Conservation (phyloP, 2,888 invertebrate species). For the Heliconius sara region DNA sequence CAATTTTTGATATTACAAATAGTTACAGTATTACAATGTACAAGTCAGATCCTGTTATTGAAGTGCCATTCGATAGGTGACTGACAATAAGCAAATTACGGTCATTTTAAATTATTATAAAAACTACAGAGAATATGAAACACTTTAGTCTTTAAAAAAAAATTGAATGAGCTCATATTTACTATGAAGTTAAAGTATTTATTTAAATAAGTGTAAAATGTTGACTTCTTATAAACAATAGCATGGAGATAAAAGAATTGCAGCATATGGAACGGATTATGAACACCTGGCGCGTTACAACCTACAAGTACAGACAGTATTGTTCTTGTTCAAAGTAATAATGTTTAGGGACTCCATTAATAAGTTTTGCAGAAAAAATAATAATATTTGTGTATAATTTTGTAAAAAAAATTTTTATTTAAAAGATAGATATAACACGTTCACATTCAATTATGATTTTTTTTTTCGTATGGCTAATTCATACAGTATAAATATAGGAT, state of each 20-base stretch:
- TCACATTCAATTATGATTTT: neutral
- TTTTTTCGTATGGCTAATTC: neutral
- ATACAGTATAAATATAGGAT: no score
- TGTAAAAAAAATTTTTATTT: neutral
- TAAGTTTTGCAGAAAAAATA: neutral
- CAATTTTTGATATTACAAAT: neutral
- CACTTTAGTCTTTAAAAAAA: neutral
- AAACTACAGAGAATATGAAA: neutral
- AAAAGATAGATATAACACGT: neutral
- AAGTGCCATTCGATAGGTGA: neutral
- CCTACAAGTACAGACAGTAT: slow-evolving; percentile 19
- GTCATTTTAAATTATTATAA: slow-evolving; percentile 2
- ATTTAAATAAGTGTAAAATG: slow-evolving; percentile 17
- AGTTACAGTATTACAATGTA: neutral
- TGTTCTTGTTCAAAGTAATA: slow-evolving; percentile 7
- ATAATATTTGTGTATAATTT: neutral
- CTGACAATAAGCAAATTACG: neutral
- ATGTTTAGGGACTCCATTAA: slow-evolving; percentile 18
- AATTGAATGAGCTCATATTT: neutral
- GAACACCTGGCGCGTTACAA: slow-evolving; percentile 33
- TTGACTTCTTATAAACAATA: slow-evolving; percentile 20
- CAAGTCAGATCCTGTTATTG: neutral
- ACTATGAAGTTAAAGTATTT: slow-evolving; percentile 17
- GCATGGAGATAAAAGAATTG: slow-evolving; percentile 18
- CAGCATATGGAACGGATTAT: slow-evolving; percentile 40